Conservation (phyloP, 1,140 invertebrate species). For the Tyrophagus putrescentiae region DNA sequence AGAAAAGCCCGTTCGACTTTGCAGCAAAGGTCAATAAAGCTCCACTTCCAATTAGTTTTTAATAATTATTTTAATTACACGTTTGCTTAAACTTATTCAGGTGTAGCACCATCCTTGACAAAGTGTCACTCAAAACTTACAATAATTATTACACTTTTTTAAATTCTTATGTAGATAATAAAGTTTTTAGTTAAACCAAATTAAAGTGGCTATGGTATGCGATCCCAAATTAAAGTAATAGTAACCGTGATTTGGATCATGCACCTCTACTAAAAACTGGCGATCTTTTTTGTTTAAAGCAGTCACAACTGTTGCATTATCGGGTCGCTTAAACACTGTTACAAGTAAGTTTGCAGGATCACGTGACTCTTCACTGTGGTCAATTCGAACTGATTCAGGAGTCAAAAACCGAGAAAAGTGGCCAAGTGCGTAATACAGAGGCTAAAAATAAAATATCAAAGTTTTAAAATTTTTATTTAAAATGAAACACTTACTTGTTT, state of each 20-base stretch:
- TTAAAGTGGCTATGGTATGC: constrained; percentile 4
- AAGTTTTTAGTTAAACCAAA: not conserved
- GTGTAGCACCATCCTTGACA: not conserved
- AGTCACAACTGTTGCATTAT: constrained; percentile 10
- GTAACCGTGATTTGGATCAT: constrained; percentile 2
- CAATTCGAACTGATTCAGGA: constrained; percentile 10
- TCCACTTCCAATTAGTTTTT: not conserved
- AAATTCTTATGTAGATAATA: not conserved
- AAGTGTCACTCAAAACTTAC: not conserved
- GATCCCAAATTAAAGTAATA: not conserved
- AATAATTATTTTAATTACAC: not conserved
- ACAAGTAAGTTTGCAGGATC: constrained; percentile 47
- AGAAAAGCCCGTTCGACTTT: not conserved
- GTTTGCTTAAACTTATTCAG: not conserved
- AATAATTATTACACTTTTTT: not conserved
- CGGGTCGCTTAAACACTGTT: not conserved
- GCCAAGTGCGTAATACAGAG: constrained; percentile 13
- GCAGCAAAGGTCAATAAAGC: not conserved
- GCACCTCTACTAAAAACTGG: not conserved
- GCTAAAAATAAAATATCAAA: no score
- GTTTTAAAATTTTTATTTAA: no score
- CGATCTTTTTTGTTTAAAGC: not conserved
- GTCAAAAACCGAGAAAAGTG: constrained; percentile 16
- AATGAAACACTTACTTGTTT: no score
- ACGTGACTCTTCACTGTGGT: constrained; percentile 43